A percentile compares a stretch with the other conserved stretches of the same genome.
phyloP scores from a whole-genome alignment of 2,888 invertebrate species.

The Stictocephala bisonia region DNA sequence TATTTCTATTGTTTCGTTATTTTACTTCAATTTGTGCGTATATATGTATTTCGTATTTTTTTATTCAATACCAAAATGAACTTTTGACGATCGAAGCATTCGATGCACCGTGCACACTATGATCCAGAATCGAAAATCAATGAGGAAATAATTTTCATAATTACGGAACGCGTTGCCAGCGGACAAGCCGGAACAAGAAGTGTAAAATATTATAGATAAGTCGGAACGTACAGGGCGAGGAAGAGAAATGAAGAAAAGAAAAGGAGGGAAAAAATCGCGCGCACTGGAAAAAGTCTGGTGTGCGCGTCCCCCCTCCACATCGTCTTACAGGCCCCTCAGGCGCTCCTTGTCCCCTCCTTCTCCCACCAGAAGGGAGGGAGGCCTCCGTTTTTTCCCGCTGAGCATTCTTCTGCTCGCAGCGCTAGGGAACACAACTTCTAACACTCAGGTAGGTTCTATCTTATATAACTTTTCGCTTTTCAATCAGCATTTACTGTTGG shows the following conservation, averaged over 20 bases:
- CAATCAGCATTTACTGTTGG: too few relatives aligned
- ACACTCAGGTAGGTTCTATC: conserved; percentile 28
- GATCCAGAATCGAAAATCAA: conserved; percentile 3
- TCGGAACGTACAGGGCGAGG: background rate
- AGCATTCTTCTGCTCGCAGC: conserved; percentile 41
- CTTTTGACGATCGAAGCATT: too few relatives aligned
- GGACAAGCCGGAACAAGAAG: background rate
- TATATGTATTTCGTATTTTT: too few relatives aligned
- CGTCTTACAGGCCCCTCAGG: conserved; percentile 30
- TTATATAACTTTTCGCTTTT: conserved; percentile 31
- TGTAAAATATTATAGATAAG: conserved; percentile 19
- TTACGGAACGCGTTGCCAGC: background rate
- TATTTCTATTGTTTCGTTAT: too few relatives aligned
- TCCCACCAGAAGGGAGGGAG: conserved; percentile 43
- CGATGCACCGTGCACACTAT: too few relatives aligned
- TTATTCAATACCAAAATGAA: too few relatives aligned
- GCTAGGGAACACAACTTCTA: background rate
- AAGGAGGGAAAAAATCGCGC: conserved; percentile 47
- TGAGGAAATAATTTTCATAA: conserved; percentile 13
- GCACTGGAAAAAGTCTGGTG: conserved; percentile 45
- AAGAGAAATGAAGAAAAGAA: conserved; percentile 38
- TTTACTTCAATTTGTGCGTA: too few relatives aligned
- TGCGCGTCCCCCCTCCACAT: conserved; percentile 28
- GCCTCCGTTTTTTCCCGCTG: conserved; percentile 42
- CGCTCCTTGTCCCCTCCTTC: conserved; percentile 43